These are phyloP conservation scores for Muscicapa adusta DNA, from an alignment of 2,113 vertebrate genomes.

Conservation along the genomic window DNA sequence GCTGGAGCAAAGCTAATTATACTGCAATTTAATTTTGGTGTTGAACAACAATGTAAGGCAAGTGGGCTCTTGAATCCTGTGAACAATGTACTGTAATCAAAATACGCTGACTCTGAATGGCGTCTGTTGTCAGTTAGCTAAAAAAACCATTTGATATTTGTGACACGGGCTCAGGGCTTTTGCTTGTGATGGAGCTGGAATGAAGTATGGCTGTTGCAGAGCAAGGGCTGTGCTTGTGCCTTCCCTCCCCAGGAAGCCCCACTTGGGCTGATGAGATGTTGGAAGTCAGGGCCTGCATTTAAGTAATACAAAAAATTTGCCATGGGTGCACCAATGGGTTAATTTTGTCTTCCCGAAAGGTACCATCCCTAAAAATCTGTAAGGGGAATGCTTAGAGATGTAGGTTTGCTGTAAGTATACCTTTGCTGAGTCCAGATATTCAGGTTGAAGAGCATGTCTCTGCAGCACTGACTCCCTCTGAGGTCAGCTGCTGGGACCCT, in stretches of 20 bases:
- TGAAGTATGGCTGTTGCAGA: not conserved
- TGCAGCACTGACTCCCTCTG: accelerated
- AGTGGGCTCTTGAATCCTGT: not conserved
- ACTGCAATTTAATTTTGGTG: not conserved
- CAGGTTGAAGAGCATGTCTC: not conserved
- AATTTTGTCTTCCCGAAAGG: not conserved
- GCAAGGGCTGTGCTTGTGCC: not conserved
- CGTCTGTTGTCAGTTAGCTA: not conserved
- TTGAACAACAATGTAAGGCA: not conserved
- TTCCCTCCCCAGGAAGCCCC: not conserved
- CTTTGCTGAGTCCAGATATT: not conserved
- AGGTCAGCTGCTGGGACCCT: not conserved
- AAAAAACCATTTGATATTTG: not conserved
- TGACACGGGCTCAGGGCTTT: not conserved
- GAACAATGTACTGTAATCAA: not conserved
- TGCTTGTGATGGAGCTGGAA: not conserved
- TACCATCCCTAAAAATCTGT: not conserved
- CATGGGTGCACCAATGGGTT: accelerated
- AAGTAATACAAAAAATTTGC: not conserved
- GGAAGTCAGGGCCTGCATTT: not conserved
- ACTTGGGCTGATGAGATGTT: accelerated
- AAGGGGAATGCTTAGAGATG: not conserved
- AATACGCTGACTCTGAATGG: not conserved
- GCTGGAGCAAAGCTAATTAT: not conserved
- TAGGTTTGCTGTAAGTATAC: not conserved